Evolutionary conservation across 2,797 vertebrate species (phyloP).

Genomic region (Sarcoramphus papa): DNA sequence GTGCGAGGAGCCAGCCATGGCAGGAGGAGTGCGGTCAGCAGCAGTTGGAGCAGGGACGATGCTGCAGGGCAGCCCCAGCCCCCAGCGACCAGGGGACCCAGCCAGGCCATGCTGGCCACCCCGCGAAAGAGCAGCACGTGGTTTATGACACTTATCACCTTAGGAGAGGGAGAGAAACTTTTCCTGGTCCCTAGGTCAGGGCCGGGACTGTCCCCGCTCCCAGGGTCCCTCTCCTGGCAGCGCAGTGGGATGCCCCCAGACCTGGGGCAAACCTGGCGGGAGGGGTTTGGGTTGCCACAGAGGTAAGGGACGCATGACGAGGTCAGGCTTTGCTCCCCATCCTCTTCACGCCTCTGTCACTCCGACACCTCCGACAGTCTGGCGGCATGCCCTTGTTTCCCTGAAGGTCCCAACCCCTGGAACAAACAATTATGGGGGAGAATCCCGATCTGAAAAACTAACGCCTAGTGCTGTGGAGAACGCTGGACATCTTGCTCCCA

Average conservation of each 20-base stretch:
- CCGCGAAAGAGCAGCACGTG: accelerated
- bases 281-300: neutral
- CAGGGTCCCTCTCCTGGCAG: neutral
- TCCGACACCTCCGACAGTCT: accelerated
- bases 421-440: neutral
- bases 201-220: neutral
- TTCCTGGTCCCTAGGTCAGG: neutral
- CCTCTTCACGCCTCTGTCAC: neutral
- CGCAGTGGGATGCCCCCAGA: neutral
- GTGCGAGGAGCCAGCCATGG: accelerated
- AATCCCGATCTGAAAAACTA: neutral
- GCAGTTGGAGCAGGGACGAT: neutral
- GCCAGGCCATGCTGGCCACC: neutral
- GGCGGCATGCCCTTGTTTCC: accelerated
- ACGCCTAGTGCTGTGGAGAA: accelerated
- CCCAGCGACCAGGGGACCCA: neutral
- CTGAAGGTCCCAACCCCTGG: neutral
- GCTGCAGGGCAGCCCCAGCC: neutral
- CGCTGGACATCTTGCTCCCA: accelerated
- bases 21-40: accelerated
- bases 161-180: neutral
- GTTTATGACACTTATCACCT: neutral
- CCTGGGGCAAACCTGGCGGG: neutral
- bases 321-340: neutral
- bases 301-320: accelerated